Evolutionary conservation across 2,888 invertebrate species (phyloP).

Genomic region (Dolomedes plantarius): DNA sequence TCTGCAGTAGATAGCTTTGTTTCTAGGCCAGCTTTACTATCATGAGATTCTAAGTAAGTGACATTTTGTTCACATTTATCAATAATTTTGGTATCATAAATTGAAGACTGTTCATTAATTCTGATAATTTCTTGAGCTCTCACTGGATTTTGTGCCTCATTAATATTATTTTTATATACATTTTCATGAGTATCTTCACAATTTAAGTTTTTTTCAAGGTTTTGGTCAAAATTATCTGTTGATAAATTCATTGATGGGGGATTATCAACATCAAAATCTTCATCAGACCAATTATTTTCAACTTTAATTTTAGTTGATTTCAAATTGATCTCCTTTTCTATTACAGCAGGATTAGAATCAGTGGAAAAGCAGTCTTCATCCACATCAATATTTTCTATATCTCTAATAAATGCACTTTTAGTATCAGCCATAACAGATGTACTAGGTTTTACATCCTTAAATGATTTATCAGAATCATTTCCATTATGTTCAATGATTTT

Average conservation of each 20-base stretch:
- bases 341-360: neutral
- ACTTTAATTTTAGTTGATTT: neutral
- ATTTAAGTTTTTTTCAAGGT: too few relatives aligned
- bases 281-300: neutral
- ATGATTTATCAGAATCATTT: neutral
- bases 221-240: too few relatives aligned
- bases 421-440: constrained; percentile 39
- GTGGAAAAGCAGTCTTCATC: neutral
- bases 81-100: too few relatives aligned
- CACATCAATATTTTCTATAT: constrained; percentile 59
- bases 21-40: too few relatives aligned
- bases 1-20: too few relatives aligned
- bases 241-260: neutral
- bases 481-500: constrained; percentile 44
- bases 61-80: too few relatives aligned
- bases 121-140: too few relatives aligned
- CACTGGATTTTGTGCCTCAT: too few relatives aligned
- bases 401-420: constrained; percentile 53
- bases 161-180: too few relatives aligned
- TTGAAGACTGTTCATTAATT: too few relatives aligned
- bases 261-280: constrained; percentile 59
- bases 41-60: too few relatives aligned
- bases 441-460: neutral
- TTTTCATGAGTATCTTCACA: too few relatives aligned
- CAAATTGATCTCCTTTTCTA: neutral